Evolutionary conservation across 1,140 invertebrate genomes (phyloP).

Genomic region (Popillia japonica): DNA sequence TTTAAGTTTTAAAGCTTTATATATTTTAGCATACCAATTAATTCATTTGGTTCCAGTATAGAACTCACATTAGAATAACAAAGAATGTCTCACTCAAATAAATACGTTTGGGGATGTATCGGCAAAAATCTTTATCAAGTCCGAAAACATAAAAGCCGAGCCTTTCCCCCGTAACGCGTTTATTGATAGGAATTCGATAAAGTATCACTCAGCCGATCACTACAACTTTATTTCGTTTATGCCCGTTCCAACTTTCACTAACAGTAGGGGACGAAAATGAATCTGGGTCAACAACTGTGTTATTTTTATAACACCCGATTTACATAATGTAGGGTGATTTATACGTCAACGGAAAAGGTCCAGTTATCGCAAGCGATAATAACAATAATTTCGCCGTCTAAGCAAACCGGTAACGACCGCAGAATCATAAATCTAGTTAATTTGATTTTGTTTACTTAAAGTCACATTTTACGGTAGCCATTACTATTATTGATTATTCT

Average conservation of each 20-base stretch:
- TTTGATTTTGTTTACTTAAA: slow-evolving; percentile 5
- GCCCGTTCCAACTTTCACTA: neutral
- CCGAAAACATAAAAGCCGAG: too few species aligned
- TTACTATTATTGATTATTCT: neutral
- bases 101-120: too few species aligned
- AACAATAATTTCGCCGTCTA: neutral
- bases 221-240: neutral
- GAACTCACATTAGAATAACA: too few species aligned
- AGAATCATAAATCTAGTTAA: neutral
- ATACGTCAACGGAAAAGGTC: neutral
- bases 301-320: neutral
- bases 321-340: slow-evolving; percentile 2
- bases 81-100: too few species aligned
- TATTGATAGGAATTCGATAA: too few species aligned
- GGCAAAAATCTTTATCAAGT: too few species aligned
- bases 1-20: too few species aligned
- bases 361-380: slow-evolving; percentile 9
- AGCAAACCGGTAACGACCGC: neutral
- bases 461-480: neutral
- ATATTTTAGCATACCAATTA: too few species aligned
- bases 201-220: too few species aligned
- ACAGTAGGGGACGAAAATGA: neutral
- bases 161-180: too few species aligned
- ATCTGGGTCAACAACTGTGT: neutral
- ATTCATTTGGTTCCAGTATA: too few species aligned